A percentile compares a stretch with the other conserved stretches of the same genome.
phyloP scores from a whole-genome alignment of 2,888 invertebrate genomes.

The Cancer borealis region DNA sequence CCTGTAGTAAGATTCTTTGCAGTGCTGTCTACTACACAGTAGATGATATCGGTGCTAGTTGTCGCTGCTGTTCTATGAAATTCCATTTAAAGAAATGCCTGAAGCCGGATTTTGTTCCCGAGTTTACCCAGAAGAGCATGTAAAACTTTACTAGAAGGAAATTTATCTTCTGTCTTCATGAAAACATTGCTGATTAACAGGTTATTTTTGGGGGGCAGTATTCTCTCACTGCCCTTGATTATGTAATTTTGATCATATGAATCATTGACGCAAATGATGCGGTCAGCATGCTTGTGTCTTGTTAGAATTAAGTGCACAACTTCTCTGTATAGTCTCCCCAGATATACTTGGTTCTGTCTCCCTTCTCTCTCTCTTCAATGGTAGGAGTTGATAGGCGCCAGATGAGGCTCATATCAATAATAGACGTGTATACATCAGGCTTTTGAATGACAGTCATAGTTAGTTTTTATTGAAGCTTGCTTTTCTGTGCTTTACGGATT shows the following conservation, averaged over 20 bases:
- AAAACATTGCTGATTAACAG: slow-evolving; percentile 2
- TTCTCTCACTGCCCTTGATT: background rate
- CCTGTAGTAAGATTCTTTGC: background rate
- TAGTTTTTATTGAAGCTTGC: background rate
- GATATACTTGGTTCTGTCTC: background rate
- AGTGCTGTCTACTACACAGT: background rate
- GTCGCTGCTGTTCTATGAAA: background rate
- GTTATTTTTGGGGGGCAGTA: background rate
- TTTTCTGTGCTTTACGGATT: slow-evolving; percentile 2
- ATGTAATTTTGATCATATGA: slow-evolving; percentile 25
- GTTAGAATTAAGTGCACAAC: background rate
- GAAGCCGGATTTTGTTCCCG: background rate
- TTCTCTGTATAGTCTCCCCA: slow-evolving; percentile 38
- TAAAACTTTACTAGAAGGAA: background rate
- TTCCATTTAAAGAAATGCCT: background rate
- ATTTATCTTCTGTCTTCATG: background rate
- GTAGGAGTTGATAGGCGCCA: background rate
- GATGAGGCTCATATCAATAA: slow-evolving; percentile 5
- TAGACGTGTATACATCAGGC: background rate
- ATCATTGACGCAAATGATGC: slow-evolving; percentile 17
- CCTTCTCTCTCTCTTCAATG: background rate
- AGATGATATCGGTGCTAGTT: background rate
- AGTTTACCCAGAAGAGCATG: slow-evolving; percentile 15
- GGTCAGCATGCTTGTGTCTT: background rate
- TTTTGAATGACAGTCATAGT: background rate